Conservation (phyloP, 2,888 invertebrate genomes). For the Bedellia somnulentella region DNA sequence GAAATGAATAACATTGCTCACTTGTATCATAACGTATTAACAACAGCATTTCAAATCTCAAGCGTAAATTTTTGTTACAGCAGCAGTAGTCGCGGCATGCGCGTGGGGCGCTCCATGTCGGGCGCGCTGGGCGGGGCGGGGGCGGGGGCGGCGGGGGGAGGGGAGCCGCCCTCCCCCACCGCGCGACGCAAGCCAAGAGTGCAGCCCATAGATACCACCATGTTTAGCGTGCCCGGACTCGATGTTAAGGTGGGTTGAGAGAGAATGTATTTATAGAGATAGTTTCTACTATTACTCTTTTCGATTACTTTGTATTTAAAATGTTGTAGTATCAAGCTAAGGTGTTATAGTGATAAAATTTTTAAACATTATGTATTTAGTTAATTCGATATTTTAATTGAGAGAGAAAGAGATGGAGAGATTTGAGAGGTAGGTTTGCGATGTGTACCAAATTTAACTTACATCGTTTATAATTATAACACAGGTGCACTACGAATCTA, state of each 20-base stretch:
- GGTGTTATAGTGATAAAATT: no score
- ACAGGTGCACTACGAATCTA: slow-evolving; percentile 75
- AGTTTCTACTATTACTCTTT: no score
- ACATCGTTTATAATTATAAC: not conserved
- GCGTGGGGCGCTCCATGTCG: slow-evolving; percentile 72
- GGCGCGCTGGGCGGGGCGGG: slow-evolving; percentile 62
- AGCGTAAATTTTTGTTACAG: no score
- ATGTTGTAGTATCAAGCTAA: no score
- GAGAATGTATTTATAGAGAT: not conserved
- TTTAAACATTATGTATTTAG: no score
- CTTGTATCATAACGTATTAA: no score
- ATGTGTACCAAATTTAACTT: not conserved
- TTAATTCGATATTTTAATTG: no score
- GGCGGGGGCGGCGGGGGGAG: slow-evolving; percentile 27
- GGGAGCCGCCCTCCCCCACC: slow-evolving; percentile 20
- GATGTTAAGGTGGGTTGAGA: slow-evolving; percentile 83
- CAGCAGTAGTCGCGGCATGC: slow-evolving; percentile 64
- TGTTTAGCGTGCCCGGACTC: slow-evolving; percentile 88
- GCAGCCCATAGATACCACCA: slow-evolving; percentile 74
- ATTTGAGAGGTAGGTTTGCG: no score
- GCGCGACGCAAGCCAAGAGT: slow-evolving; percentile 26
- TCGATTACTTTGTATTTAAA: no score
- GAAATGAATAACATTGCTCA: no score
- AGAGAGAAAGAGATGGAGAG: no score
- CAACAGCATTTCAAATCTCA: no score